phyloP scores from a whole-genome alignment of 1,140 invertebrate genomes.

The Psix sp. region DNA sequence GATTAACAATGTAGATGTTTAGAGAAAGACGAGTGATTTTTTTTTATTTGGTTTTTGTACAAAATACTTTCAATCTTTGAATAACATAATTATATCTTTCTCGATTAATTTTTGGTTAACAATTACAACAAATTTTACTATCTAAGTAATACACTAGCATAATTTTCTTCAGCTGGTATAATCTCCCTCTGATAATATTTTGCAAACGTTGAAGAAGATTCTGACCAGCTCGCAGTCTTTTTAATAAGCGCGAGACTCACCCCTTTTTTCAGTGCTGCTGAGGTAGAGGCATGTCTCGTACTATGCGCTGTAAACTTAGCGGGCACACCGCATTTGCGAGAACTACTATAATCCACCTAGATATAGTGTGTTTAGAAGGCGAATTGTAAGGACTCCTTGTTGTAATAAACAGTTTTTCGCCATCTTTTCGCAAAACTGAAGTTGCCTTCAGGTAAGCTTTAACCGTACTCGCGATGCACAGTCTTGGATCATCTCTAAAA shows the following conservation, averaged over 20 bases:
- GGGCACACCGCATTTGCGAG: neutral
- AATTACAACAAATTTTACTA: too few relatives aligned
- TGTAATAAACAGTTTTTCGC: neutral
- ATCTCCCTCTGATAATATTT: constrained; percentile 3
- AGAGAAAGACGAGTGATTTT: too few relatives aligned
- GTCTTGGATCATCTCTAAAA: constrained; percentile 8
- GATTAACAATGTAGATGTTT: too few relatives aligned
- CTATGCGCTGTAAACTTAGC: constrained; percentile 2
- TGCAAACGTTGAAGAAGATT: neutral
- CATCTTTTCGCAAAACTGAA: neutral
- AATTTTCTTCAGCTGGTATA: neutral
- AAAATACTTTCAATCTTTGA: too few relatives aligned
- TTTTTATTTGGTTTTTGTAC: too few relatives aligned
- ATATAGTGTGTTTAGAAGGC: neutral
- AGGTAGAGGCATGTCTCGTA: constrained; percentile 1
- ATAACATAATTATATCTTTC: too few relatives aligned
- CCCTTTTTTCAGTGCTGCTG: neutral
- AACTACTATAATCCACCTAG: neutral
- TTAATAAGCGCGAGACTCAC: neutral
- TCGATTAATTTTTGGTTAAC: too few relatives aligned
- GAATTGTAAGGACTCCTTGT: neutral
- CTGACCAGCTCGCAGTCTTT: neutral
- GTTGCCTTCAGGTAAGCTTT: neutral
- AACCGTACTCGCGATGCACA: constrained; percentile 7
- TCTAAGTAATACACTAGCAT: neutral